Percentiles rank a stretch among this genome's conserved stretches.
Evolutionary conservation across 2,888 invertebrate species (phyloP).

Genomic region (Watsonalla binaria): DNA sequence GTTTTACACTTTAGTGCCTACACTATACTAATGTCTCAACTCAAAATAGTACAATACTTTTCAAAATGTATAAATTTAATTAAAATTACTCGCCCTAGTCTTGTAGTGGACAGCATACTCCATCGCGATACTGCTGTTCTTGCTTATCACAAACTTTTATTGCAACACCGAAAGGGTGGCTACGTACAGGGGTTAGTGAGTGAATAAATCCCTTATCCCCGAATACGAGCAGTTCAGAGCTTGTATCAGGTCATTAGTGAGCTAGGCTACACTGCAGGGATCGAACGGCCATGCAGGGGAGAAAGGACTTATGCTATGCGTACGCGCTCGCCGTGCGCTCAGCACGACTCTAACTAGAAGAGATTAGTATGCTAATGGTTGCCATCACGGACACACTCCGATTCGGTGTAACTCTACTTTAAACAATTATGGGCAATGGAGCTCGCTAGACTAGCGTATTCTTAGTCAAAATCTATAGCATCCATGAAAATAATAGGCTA

Average conservation of each 20-base stretch:
- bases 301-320: constrained; percentile 57
- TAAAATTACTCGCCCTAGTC: constrained; percentile 76
- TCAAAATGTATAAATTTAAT: constrained; percentile 62
- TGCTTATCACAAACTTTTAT: constrained; percentile 54
- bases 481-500: constrained; percentile 57
- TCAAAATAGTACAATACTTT: constrained; percentile 40
- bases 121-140: constrained; percentile 59
- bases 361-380: constrained; percentile 71
- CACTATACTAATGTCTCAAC: constrained; percentile 63
- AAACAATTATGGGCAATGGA: constrained; percentile 66
- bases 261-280: constrained; percentile 16
- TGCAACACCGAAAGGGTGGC: constrained; percentile 22
- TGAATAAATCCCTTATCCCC: constrained; percentile 28
- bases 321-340: constrained; percentile 45
- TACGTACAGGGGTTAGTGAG: constrained; percentile 4
- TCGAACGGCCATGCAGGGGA: constrained; percentile 39
- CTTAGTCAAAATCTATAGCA: constrained; percentile 64
- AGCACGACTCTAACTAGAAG: constrained; percentile 65
- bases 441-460: constrained; percentile 68
- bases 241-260: constrained; percentile 18
- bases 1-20: constrained; percentile 49
- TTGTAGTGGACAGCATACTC: constrained; percentile 57
- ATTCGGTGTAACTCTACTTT: constrained; percentile 61
- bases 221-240: constrained; percentile 30
- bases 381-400: constrained; percentile 54